Evolutionary conservation across 2,113 vertebrate species (phyloP).

Genomic region (Sclerurus mexicanus): DNA sequence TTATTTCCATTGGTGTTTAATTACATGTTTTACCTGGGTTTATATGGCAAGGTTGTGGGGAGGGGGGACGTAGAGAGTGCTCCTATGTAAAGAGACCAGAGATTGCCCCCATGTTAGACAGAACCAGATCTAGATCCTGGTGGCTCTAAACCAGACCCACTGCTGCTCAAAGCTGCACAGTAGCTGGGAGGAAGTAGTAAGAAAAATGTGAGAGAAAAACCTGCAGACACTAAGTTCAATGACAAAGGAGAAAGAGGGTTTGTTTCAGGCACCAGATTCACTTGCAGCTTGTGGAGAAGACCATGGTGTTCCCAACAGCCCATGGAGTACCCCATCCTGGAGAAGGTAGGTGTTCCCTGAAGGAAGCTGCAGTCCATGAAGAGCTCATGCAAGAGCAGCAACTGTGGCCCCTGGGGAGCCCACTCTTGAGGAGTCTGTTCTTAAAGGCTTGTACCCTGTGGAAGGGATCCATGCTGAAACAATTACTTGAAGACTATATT

Average conservation of each 20-base stretch:
- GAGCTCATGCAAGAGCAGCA: background rate
- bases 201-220: background rate
- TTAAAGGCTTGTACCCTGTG: rapidly evolving
- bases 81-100: background rate
- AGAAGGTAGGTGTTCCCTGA: background rate
- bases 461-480: background rate
- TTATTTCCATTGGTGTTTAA: background rate
- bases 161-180: background rate
- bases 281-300: background rate
- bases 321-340: rapidly evolving
- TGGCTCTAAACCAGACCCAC: background rate
- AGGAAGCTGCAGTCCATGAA: background rate
- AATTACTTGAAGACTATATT: background rate
- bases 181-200: background rate
- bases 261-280: background rate
- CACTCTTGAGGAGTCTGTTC: background rate
- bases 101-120: background rate
- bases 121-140: background rate
- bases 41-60: background rate
- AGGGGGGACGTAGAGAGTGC: rapidly evolving
- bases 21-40: background rate
- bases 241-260: background rate
- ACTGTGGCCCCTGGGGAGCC: background rate
- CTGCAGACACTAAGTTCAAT: background rate
- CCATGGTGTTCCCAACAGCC: background rate